Evolutionary conservation across 2,888 invertebrate genomes (phyloP), one percentile per base, ranked within the genome.

Genomic region (Mylabris sibirica): DNA sequence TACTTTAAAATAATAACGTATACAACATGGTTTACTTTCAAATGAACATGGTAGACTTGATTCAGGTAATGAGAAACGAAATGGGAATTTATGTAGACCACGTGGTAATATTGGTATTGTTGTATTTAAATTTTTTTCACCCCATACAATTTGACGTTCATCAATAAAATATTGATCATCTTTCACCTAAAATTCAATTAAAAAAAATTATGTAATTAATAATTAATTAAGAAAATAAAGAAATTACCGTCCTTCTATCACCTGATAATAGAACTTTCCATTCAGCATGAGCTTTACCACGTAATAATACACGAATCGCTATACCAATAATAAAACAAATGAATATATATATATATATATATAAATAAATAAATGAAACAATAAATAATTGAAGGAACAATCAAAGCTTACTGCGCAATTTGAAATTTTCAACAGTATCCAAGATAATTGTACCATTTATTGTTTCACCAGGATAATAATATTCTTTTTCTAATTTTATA

Each of bases 91-190:
- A 83, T 93, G 93, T 66, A 89, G 84, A 14, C 93, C 93, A 70
- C 92, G 85, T 0, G 92, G 90, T 78, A 93, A 85, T 74, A 93
- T 91, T 17, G 91, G 90, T 71, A 90, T 87, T 60, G 88, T 88
- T 35, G 89, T 89, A 75, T 90, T 90, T 41, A 83, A 69, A 72
- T 84, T 84, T 88, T 92, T 92, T 87, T 91, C 91, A 49, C 93
- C 93, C 91, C 92, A 93, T 72, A 93, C 89, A 63, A 90, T 87
- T 70, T 88, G 87, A 73, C 92, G 86, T 77, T 92, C 92, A 78
- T 93, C 93, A 59, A 93, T 88, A 81, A 92, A 92, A 80, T 91
- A 91, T 81, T 93, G 92, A 79, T 93, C 92, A 79, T 92, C 92
- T 81, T 91, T 91, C 9, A 85, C 84, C 84, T 84, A 65, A 1